Evolutionary conservation across 2,888 invertebrate species (phyloP), one percentile per base, ranked within the genome.

Genomic region (Melinopterus prodromus): DNA sequence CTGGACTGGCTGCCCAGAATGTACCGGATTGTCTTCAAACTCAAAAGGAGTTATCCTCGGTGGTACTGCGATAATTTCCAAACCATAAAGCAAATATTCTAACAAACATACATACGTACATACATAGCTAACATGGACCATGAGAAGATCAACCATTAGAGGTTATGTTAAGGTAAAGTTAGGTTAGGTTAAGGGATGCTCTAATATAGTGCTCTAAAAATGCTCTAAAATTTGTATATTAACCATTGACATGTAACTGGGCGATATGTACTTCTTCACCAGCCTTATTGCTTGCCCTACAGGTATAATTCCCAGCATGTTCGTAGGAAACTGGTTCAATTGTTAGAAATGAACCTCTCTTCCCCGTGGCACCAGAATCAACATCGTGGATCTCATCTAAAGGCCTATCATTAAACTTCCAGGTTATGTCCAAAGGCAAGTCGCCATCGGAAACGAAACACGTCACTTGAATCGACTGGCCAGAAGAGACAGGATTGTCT

Each of bases 21-120:
- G 92, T 85, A 93, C 91, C 70, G 92, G 91, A 85, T 92, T 92
- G 85, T 93, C 92, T 80, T 89, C 90, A 83, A 90, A 88, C 93
- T 94, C 91, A 89, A 95, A 95, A 86, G 94, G 93, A 88, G 92
- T 91, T 87, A 94, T 93, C 91, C 93, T 92, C 84, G 95, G 95
- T 85, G 92, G 92, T 91, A 92, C 94, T 93, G 26, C 26, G 26
- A 26, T 26, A 26, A 26, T 26, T 26, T 26, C 26, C 26, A 26
- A 26, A 26, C 26, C 26, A 26, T 26, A 71, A 71, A 14, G 15
- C 14, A 15, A 14, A 14, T 4, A n/a, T 14, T 6, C n/a, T 15
- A 9, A 26, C 35, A 71, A 71, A 16, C 15, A 71, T 26, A 71
- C 16, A n/a, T 71, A 71, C 12, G 2, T 71, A 71, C 16, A 35